These are phyloP conservation scores for Acrocyrtus sp. DNA, from an alignment of 2,888 invertebrate species.

Conservation along the genomic window DNA sequence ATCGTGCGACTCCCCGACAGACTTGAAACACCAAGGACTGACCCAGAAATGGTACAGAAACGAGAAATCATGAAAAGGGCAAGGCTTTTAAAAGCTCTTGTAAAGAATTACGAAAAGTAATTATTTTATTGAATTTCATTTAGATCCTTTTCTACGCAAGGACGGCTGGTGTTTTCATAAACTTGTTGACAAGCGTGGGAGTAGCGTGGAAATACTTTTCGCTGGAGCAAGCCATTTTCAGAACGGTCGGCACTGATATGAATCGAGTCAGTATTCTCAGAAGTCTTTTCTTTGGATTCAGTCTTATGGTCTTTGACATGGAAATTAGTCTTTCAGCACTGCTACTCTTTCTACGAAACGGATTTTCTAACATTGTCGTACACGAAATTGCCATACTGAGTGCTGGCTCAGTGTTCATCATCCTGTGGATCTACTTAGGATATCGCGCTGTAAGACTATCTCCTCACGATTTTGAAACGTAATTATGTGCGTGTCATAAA, in stretches of 20 bases:
- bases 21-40: constrained; percentile 8
- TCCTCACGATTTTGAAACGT: not conserved
- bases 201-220: constrained; percentile 49
- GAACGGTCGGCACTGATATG: constrained; percentile 49
- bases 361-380: constrained; percentile 38
- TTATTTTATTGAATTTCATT: too few species aligned
- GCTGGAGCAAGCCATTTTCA: constrained; percentile 52
- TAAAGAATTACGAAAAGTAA: too few species aligned
- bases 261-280: constrained; percentile 46
- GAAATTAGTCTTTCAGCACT: constrained; percentile 46
- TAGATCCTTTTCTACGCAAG: constrained; percentile 40
- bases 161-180: constrained; percentile 7
- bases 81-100: not conserved
- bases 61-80: too few species aligned
- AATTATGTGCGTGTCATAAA: not conserved
- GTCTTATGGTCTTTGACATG: constrained; percentile 50
- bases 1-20: constrained; percentile 28
- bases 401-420: constrained; percentile 38
- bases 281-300: constrained; percentile 52
- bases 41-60: constrained; percentile 48
- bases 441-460: constrained; percentile 34
- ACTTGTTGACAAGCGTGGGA: constrained; percentile 32
- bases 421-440: constrained; percentile 47
- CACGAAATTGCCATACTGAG: constrained; percentile 46
- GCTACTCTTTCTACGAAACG: constrained; percentile 40